Evolutionary conservation across 2,888 invertebrate genomes (phyloP), one percentile per base, ranked within the genome.

Genomic region (Ichneumoninae sp.): DNA sequence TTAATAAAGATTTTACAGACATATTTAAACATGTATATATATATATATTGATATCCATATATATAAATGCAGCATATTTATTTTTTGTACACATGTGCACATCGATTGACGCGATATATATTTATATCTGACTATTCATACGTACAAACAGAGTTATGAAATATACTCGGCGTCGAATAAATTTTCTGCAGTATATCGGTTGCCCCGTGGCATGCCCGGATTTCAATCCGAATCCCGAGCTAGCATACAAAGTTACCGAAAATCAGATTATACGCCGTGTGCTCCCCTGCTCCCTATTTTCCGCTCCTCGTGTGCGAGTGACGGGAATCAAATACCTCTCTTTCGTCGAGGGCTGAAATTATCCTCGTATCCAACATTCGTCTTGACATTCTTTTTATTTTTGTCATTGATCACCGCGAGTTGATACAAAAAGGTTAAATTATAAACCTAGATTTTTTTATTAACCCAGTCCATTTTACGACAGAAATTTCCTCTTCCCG

Each of bases 201-300:
- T 90, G 89, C 88, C 91, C 91, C 89, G 89, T 90, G 78, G 85
- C 83, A 83, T 77, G 89, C 90, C 90, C 90, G 92, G 90, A 91
- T 93, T 91, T 93, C 92, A 92, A 92, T 91, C 91, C 91, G 91
- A 92, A 91, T 90, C 91, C 91, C 90, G 91, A 90, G 66, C 76
- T n/a, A 33, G 76, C 52, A 91, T 92, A 93, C 92, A 92, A 92
- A 93, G 91, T 92, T 93, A 91, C 92, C 90, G 92, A 92, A 92
- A 92, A 93, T 92, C 91, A 91, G 91, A 92, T 93, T 92, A 92
- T 90, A 90, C 88, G 65, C 89, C 89, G 85, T 86, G 86, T 88
- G 84, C 83, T 83, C 86, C 85, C 84, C 60, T 83, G 81, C 84
- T 81, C 33, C 81, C 74, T 73, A 81, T 75, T 71, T 83, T 76